Evolutionary conservation across 30 jellyfish, hydroid and myxozoan genomes (phyloP).

Genomic region (Aurelia sp.): DNA sequence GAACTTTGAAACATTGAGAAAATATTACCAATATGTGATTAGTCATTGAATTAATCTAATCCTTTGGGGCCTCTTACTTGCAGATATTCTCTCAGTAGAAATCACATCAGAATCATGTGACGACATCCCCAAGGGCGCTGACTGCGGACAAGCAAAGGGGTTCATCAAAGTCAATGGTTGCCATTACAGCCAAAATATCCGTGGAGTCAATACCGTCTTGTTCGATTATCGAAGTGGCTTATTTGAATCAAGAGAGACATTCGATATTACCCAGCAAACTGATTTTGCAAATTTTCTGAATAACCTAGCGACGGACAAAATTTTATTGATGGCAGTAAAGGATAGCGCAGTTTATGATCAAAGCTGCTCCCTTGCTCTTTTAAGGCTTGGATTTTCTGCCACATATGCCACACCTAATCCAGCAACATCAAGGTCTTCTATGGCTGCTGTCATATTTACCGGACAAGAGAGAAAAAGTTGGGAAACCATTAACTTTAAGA

Average conservation of each 20-base stretch:
- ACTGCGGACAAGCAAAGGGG: not conserved
- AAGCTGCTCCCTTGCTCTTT: constrained; percentile 6
- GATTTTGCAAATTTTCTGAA: constrained; percentile 13
- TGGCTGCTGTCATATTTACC: constrained; percentile 40
- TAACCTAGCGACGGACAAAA: constrained; percentile 12
- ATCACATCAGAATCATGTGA: not conserved
- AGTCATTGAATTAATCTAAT: too few species aligned
- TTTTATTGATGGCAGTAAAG: constrained; percentile 30
- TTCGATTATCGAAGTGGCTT: constrained; percentile 63
- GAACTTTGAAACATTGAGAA: too few species aligned
- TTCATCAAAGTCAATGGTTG: constrained; percentile 33
- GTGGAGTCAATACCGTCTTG: constrained; percentile 28
- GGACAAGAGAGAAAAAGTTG: constrained; percentile 44
- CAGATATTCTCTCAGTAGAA: not conserved
- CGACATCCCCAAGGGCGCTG: not conserved
- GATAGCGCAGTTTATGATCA: not conserved
- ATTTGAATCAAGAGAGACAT: constrained; percentile 14
- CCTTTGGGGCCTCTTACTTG: too few species aligned
- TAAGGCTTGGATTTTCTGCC: constrained; percentile 41
- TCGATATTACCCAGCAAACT: not conserved
- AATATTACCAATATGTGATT: too few species aligned
- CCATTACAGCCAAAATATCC: constrained; percentile 14
- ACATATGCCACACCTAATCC: constrained; percentile 27
- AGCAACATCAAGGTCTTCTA: constrained; percentile 1
- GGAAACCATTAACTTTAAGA: constrained; percentile 8